Evolutionary conservation across 2,888 invertebrate species (phyloP).

Genomic region (Prosopocoilus inquinatus): DNA sequence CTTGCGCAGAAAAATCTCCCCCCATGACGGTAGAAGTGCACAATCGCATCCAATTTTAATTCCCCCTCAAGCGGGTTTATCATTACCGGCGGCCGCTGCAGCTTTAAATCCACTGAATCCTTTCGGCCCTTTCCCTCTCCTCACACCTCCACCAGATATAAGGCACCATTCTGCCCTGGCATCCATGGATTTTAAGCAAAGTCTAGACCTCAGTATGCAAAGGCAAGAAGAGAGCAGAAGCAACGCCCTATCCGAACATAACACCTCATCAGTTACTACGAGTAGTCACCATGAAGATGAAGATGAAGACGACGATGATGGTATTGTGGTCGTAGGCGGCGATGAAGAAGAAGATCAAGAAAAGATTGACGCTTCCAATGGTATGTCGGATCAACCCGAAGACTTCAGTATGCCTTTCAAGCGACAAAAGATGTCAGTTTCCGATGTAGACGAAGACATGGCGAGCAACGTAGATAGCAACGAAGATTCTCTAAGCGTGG

Average conservation of each 20-base stretch:
- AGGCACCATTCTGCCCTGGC: slow-evolving; percentile 59
- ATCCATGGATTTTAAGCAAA: slow-evolving; percentile 65
- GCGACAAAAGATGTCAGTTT: slow-evolving; percentile 57
- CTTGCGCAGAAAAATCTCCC: slow-evolving; percentile 87
- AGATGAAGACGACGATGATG: slow-evolving; percentile 71
- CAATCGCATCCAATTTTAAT: slow-evolving; percentile 80
- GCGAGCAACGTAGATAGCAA: slow-evolving; percentile 65
- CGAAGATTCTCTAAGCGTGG: slow-evolving; percentile 59
- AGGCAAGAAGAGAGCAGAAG: slow-evolving; percentile 52
- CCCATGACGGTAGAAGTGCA: slow-evolving; percentile 87
- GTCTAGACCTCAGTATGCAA: slow-evolving; percentile 58
- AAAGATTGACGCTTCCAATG: slow-evolving; percentile 48
- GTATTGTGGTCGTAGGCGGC: slow-evolving; percentile 76
- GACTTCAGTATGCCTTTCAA: slow-evolving; percentile 69
- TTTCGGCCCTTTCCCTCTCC: slow-evolving; percentile 75
- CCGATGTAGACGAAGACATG: slow-evolving; percentile 57
- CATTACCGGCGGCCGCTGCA: slow-evolving; percentile 55
- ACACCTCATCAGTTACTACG: slow-evolving; percentile 36
- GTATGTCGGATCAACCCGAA: slow-evolving; percentile 59
- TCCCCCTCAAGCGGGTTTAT: slow-evolving; percentile 68
- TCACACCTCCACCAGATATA: slow-evolving; percentile 69
- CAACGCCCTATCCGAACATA: slow-evolving; percentile 29
- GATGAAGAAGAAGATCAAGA: slow-evolving; percentile 53
- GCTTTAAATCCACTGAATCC: slow-evolving; percentile 69
- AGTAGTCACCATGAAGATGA: slow-evolving; percentile 43